Base-by-base conservation (phyloP, 2,888 invertebrate species). In the Platypus cylindrus region DNA sequence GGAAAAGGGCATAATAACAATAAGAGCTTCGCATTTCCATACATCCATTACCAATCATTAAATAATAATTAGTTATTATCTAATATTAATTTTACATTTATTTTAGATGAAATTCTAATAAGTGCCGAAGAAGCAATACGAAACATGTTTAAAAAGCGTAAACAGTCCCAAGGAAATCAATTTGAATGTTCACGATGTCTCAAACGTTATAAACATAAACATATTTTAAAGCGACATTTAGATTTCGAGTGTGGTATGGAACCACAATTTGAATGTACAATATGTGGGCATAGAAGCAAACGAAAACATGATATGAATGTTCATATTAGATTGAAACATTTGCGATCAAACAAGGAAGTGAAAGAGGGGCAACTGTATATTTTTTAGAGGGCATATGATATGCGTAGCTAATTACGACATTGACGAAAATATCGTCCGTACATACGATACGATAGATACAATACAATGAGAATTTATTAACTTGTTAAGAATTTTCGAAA, bases 241-340 rank as follows among this genome's bases (percentile, higher is more conserved):
- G 65, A 66, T 37, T 66, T 67, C 45, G 73, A 75, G 47, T 74
- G 74, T 46, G 72, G 73, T 26, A 65, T 68, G 40, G 64, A 63
- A 44, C 72, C 73, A 1, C 66, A 66, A 28, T 68, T 70, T 46
- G 59, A 60, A 37, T 74, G 73, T 44, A 60, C 62, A 1, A 62
- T 67, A 45, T 74, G 50, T 25, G 48, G 47, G 3, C 73, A 73
- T 48, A 71, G 70, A 34, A 65, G 49, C 36, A 52, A 52, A 38
- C 45, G 56, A 38, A 55, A 55, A 32, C 53, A 55, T 34, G 54
- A 55, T 20, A 47, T 55, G 45, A 49, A 45, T 0, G 22, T 46
- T 11, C 57, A 56, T 40, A 50, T 55, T 17, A 45, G 44, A 12
- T 43, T 44, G 14, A 52, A 49, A 37, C 53, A 52, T 40, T 38